These are phyloP conservation scores for Zaprionus ornatus DNA, from an alignment of 1,140 invertebrate species.

Conservation along the genomic window DNA sequence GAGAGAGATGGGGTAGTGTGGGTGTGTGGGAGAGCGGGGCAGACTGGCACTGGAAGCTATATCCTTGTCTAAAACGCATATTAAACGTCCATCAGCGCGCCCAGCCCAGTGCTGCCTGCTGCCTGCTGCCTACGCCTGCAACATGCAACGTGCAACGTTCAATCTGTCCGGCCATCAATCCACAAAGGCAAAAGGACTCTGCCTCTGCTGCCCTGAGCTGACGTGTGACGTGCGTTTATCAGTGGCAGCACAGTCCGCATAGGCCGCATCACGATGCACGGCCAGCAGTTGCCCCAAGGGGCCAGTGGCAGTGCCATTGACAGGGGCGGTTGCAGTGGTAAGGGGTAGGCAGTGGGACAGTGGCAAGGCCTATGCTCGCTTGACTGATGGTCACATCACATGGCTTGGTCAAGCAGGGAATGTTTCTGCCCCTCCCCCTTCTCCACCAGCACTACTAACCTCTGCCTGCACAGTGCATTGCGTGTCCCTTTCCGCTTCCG, in stretches of 20 bases:
- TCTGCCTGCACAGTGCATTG: neutral
- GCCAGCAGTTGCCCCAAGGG: too few species aligned
- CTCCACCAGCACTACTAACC: neutral
- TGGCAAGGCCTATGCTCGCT: constrained; percentile 1
- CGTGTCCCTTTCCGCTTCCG: constrained; percentile 35
- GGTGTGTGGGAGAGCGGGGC: constrained; percentile 6
- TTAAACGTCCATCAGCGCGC: constrained; percentile 70
- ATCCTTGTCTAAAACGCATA: constrained; percentile 73
- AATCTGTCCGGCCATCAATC: constrained; percentile 77
- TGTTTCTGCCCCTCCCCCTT: neutral
- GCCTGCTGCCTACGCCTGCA: neutral
- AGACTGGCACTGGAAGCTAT: constrained; percentile 15
- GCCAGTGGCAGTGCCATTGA: neutral
- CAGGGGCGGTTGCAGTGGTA: neutral
- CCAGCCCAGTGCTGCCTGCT: constrained; percentile 2
- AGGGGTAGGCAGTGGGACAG: neutral
- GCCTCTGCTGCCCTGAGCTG: constrained; percentile 49
- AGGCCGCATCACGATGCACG: neutral
- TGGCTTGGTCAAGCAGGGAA: neutral
- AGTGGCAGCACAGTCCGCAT: constrained; percentile 55
- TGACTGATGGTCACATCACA: constrained; percentile 51
- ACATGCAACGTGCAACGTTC: constrained; percentile 48
- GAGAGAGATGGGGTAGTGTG: too few species aligned
- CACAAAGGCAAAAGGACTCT: constrained; percentile 68
- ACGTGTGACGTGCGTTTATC: constrained; percentile 79